Evolutionary conservation across 2,797 vertebrate species (phyloP).

Genomic region (Limosa lapponica): DNA sequence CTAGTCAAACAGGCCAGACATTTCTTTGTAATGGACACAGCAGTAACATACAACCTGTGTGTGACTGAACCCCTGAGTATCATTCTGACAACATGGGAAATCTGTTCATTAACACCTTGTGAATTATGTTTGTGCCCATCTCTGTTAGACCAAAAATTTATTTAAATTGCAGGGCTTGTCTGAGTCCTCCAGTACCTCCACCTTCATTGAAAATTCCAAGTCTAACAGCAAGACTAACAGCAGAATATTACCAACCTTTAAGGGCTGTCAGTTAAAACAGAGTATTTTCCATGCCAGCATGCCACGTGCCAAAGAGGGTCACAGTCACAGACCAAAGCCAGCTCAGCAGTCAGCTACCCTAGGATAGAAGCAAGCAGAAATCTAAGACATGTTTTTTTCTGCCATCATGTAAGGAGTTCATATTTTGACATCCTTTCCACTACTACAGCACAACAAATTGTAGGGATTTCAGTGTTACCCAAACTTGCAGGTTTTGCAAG

Average conservation of each 20-base stretch:
- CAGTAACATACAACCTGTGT: not conserved
- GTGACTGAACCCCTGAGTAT: not conserved
- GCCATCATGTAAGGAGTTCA: not conserved
- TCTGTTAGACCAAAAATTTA: not conserved
- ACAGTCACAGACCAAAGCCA: not conserved
- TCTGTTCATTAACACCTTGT: not conserved
- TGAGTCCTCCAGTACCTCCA: not conserved
- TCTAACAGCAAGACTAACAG: not conserved
- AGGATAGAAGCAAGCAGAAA: not conserved
- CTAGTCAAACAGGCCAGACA: conserved; percentile 37
- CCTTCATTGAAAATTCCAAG: not conserved
- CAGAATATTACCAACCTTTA: not conserved
- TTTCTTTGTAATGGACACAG: not conserved
- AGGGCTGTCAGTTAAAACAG: not conserved
- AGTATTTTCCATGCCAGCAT: not conserved
- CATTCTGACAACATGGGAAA: not conserved
- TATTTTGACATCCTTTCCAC: not conserved
- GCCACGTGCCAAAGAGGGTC: not conserved
- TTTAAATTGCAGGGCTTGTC: not conserved
- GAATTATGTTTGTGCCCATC: not conserved
- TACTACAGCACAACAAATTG: not conserved
- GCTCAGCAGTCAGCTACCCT: not conserved
- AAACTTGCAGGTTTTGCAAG: not conserved
- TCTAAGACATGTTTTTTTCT: not conserved
- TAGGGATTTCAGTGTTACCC: not conserved